Evolutionary conservation across 2,888 invertebrate species (phyloP).

Genomic region (Sphaeridia pumilis): DNA sequence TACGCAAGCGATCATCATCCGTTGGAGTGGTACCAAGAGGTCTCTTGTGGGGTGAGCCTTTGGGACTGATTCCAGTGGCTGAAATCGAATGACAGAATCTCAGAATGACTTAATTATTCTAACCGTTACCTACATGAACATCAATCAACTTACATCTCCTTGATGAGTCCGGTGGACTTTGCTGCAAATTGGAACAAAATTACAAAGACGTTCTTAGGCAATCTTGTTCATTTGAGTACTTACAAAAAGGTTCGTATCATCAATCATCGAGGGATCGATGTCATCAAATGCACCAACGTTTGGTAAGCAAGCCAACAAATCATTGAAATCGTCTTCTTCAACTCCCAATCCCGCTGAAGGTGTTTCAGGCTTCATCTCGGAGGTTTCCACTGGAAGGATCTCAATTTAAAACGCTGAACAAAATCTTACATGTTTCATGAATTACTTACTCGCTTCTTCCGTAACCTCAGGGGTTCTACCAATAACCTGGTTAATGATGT

Average conservation of each 20-base stretch:
- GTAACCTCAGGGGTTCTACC: too few relatives aligned
- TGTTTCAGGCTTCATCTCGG: background rate
- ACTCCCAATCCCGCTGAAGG: background rate
- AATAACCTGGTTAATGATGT: slow-evolving; percentile 4
- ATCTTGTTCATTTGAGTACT: background rate
- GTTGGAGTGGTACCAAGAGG: too few relatives aligned
- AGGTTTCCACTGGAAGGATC: background rate
- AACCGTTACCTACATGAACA: background rate
- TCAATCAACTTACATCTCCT: slow-evolving; percentile 6
- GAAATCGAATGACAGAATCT: too few relatives aligned
- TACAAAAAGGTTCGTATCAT: slow-evolving; percentile 10
- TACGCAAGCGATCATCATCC: too few relatives aligned
- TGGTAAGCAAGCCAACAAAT: slow-evolving; percentile 12
- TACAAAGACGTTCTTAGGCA: background rate
- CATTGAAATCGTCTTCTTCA: slow-evolving; percentile 12
- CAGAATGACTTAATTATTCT: background rate
- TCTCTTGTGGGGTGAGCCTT: too few relatives aligned
- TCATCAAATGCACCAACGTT: slow-evolving; percentile 2
- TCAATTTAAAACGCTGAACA: background rate
- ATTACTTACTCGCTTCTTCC: background rate
- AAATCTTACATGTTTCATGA: background rate
- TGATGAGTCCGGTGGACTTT: slow-evolving; percentile 7
- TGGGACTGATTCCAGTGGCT: too few relatives aligned
- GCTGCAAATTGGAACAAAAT: background rate
- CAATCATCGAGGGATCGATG: slow-evolving; percentile 8